A percentile compares a stretch with the other conserved stretches of the same genome.
Evolutionary conservation across 2,797 vertebrate genomes (phyloP).

Genomic region (Botia almorhae): DNA sequence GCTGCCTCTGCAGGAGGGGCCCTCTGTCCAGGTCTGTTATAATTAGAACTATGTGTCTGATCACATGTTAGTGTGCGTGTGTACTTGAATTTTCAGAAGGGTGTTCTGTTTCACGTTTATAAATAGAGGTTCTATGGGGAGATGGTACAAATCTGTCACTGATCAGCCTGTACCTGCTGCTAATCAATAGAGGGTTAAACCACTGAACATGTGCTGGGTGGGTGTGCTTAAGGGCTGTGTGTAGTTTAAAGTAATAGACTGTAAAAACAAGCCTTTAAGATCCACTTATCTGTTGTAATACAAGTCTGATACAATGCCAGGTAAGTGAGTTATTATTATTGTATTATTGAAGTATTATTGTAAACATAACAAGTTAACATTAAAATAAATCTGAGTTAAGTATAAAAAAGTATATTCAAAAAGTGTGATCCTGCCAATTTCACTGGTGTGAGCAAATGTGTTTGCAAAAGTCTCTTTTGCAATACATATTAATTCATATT

Average conservation of each 20-base stretch:
- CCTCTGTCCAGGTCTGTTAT: constrained; percentile 68
- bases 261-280: constrained; percentile 15
- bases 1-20: constrained; percentile 70
- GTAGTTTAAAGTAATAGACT: constrained; percentile 1
- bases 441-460: too few species aligned
- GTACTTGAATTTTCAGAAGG: constrained; percentile 59
- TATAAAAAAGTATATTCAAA: too few species aligned
- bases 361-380: background rate
- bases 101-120: constrained; percentile 65
- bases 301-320: background rate
- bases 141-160: background rate
- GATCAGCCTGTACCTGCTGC: constrained; percentile 24
- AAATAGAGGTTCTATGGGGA: constrained; percentile 56
- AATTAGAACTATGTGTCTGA: constrained; percentile 76
- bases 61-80: constrained; percentile 73
- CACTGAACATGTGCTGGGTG: background rate
- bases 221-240: background rate
- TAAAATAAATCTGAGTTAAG: too few species aligned
- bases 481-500: too few species aligned
- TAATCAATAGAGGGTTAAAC: constrained; percentile 14
- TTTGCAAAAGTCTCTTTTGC: too few species aligned
- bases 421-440: too few species aligned
- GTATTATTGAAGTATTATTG: too few species aligned
- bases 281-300: constrained; percentile 22
- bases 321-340: background rate